A percentile compares a stretch with the other conserved stretches of the same genome.
phyloP scores from a whole-genome alignment of 1,140 invertebrate species.

The Hycleus cichorii region DNA sequence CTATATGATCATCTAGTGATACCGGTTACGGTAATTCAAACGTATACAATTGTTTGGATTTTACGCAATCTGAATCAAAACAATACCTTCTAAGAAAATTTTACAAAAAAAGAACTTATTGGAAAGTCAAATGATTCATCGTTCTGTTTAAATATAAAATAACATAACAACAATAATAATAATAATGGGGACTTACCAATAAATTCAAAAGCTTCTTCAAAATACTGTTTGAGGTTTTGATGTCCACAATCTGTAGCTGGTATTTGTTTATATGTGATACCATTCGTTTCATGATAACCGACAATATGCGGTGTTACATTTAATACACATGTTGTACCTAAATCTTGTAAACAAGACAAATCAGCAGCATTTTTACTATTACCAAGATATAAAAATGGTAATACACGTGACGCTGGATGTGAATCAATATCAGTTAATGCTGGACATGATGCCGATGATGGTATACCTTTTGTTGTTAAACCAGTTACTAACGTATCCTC shows the following conservation, averaged over 20 bases:
- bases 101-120: background rate
- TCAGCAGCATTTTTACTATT: slow-evolving; percentile 79
- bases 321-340: slow-evolving; percentile 68
- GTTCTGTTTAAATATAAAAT: no score
- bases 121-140: no score
- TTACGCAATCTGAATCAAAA: slow-evolving; percentile 3
- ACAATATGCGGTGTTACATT: slow-evolving; percentile 78
- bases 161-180: no score
- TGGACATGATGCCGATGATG: slow-evolving; percentile 37
- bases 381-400: slow-evolving; percentile 83
- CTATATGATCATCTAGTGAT: no score
- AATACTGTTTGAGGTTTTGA: slow-evolving; percentile 88
- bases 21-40: background rate
- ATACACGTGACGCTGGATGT: slow-evolving; percentile 69
- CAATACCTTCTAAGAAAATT: slow-evolving; percentile 4
- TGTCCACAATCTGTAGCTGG: slow-evolving; percentile 78
- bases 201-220: slow-evolving; percentile 83
- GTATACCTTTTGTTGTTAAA: slow-evolving; percentile 31
- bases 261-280: slow-evolving; percentile 73
- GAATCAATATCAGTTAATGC: slow-evolving; percentile 59
- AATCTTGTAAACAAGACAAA: slow-evolving; percentile 54
- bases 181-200: slow-evolving; percentile 62
- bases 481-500: slow-evolving; percentile 51
- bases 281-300: slow-evolving; percentile 59
- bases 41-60: slow-evolving; percentile 1